Conservation (phyloP, 2,113 vertebrate species). For the Microtus montanus region DNA sequence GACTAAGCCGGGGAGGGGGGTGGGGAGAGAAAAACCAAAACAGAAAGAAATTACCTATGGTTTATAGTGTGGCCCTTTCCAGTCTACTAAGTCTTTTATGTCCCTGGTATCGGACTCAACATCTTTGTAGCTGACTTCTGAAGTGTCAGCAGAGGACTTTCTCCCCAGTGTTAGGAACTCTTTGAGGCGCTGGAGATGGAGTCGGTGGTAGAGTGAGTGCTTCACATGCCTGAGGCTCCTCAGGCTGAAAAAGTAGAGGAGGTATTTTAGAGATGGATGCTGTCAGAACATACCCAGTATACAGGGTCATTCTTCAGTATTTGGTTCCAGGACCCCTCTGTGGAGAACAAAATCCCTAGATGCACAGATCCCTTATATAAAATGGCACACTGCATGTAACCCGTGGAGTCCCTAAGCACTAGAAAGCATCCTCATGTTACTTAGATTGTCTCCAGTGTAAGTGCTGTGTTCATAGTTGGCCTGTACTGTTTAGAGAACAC, state of each 20-base stretch:
- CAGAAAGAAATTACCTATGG: not conserved
- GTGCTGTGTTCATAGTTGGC: not conserved
- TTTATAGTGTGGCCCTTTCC: not conserved
- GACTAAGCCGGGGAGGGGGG: not conserved
- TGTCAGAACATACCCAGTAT: rapidly evolving
- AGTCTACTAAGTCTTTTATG: not conserved
- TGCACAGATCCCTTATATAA: not conserved
- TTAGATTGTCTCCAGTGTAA: not conserved
- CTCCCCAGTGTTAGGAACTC: not conserved
- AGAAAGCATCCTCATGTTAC: too few species aligned
- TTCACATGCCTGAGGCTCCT: not conserved
- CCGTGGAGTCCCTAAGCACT: too few species aligned
- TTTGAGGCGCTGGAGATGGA: not conserved
- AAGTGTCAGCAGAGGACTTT: not conserved
- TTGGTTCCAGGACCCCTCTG: not conserved
- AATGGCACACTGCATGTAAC: not conserved
- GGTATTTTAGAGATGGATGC: not conserved
- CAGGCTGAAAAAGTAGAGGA: not conserved
- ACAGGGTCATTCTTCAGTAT: not conserved
- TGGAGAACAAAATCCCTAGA: not conserved
- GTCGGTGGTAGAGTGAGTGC: not conserved
- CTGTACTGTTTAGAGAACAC: not conserved
- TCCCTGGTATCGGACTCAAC: not conserved
- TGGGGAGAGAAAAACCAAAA: not conserved
- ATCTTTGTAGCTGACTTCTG: not conserved